Conservation (phyloP, 1,140 invertebrate species). For the Drosophila ohnishii region DNA sequence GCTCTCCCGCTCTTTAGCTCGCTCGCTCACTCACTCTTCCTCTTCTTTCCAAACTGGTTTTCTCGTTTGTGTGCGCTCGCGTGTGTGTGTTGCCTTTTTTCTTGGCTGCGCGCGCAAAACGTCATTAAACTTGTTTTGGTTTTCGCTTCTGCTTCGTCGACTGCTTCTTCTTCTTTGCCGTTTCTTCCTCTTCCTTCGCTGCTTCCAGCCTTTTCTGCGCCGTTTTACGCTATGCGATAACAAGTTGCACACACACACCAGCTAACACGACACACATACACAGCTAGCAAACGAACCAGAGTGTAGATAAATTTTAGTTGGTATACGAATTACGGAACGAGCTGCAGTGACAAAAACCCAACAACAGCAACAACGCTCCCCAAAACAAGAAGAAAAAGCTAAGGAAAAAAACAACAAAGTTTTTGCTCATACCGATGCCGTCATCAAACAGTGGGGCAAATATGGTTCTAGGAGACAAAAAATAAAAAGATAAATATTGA, state of each 20-base stretch:
- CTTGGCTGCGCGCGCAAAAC: constrained; percentile 73
- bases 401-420: constrained; percentile 34
- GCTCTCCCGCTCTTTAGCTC: constrained; percentile 18
- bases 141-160: constrained; percentile 70
- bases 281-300: constrained; percentile 18
- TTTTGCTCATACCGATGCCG: constrained; percentile 72
- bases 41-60: constrained; percentile 48
- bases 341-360: constrained; percentile 52
- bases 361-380: constrained; percentile 16
- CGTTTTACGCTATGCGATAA: constrained; percentile 78
- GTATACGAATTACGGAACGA: constrained; percentile 57
- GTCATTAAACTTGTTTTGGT: constrained; percentile 83
- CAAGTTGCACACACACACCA: constrained; percentile 69
- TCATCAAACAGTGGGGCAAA: constrained; percentile 49
- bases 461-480: not conserved
- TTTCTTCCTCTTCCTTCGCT: constrained; percentile 25
- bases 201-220: constrained; percentile 45
- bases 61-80: constrained; percentile 17
- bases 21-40: constrained; percentile 16
- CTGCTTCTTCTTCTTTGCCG: constrained; percentile 53
- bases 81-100: constrained; percentile 29
- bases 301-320: constrained; percentile 63
- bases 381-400: constrained; percentile 33
- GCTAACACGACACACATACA: constrained; percentile 20
- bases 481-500: not conserved